Evolutionary conservation across 2,888 invertebrate species (phyloP), one percentile per base, ranked within the genome.

Genomic region (Scaptomyza reducta): DNA sequence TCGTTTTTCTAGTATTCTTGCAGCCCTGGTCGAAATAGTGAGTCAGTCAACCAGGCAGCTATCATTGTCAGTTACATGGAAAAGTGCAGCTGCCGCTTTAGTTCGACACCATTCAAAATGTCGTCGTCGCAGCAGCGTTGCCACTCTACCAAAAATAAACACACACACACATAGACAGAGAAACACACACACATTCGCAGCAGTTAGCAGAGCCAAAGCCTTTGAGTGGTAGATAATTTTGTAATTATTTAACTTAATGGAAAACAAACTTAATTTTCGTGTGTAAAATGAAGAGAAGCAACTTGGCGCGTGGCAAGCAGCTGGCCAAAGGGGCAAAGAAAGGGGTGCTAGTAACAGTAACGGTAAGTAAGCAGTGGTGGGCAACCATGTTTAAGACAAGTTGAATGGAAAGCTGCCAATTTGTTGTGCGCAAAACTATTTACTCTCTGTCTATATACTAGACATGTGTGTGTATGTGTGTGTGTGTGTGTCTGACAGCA

Each of bases 241-340:
- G 84, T 80, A 83, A 88, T 85, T 85, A 85, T 88, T 85, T 85
- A 85, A 88, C 88, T 87, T 88, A 85, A 85, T 85, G 85, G 88
- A 88, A 85, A 87, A 79, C 81, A 85, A 88, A 85, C 88, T 88
- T 78, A 78, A 84, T 85, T 85, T 81, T 80, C 71, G 80, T 72
- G 70, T 76, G 38, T 69, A 72, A 75, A 75, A 79, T 79, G 65
- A 68, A 79, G 69, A 66, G 75, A 70, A 78, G 49, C 47, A 74
- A 63, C 61, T 65, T 55, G 57, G 70, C 61, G 35, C 56, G 35
- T 66, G 51, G 54, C 76, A 46, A 35, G 13, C 2, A 27, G 7
- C 33, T 22, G 6, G 16, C n/a, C 7, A 10, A 11, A 6, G 6
- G 47, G n/a, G 40, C 3, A 22, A 22, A 22, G 7, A 0, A 35